These are phyloP conservation scores for Ptychochromis oligacanthus DNA, from an alignment of 2,113 vertebrate genomes.

Conservation along the genomic window DNA sequence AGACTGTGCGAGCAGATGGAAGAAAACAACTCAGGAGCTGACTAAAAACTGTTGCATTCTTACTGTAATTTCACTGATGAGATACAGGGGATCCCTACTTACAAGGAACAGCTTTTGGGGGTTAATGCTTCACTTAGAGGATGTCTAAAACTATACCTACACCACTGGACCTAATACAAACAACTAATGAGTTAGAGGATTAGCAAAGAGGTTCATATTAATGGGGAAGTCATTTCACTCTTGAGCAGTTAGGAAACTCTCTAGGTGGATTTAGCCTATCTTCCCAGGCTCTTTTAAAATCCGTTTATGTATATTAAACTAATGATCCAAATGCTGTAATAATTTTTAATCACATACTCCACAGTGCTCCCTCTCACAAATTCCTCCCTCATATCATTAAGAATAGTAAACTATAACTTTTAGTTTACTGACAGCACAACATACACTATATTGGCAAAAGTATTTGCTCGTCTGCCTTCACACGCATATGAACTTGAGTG, in stretches of 20 bases:
- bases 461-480: too few species aligned
- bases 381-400: neutral
- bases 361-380: neutral
- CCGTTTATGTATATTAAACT: constrained; percentile 45
- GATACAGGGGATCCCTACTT: neutral
- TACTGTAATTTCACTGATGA: constrained; percentile 4
- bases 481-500: too few species aligned
- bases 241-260: constrained; percentile 36
- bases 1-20: neutral
- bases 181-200: constrained; percentile 57
- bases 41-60: neutral
- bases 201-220: constrained; percentile 49
- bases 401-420: neutral
- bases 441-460: too few species aligned
- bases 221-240: constrained; percentile 44
- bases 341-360: constrained; percentile 35
- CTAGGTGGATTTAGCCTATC: constrained; percentile 59
- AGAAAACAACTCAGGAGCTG: neutral
- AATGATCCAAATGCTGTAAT: constrained; percentile 48
- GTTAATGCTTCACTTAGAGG: constrained; percentile 38
- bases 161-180: constrained; percentile 47
- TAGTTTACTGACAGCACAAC: neutral
- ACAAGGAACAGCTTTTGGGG: neutral
- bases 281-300: constrained; percentile 50
- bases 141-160: constrained; percentile 28